Conservation (phyloP, 2,113 vertebrate species). For the Petroica traversi region DNA sequence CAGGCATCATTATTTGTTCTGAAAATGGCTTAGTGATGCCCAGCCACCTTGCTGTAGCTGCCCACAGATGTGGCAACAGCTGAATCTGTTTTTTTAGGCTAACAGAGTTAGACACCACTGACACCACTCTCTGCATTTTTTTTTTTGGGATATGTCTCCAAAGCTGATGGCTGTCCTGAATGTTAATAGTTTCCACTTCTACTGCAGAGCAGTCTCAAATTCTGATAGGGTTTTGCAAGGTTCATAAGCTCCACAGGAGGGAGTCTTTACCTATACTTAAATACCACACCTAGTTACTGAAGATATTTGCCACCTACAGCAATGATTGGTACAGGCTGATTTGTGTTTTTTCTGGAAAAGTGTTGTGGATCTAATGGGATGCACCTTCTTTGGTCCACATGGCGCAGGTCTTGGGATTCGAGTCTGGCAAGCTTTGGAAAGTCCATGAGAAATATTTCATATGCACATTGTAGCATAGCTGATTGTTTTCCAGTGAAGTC, state of each 20-base stretch:
- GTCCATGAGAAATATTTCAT: not conserved
- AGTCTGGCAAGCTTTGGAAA: not conserved
- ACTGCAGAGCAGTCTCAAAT: not conserved
- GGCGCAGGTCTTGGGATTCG: not conserved
- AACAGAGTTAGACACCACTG: not conserved
- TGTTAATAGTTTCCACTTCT: not conserved
- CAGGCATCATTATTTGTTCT: not conserved
- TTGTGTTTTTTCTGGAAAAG: not conserved
- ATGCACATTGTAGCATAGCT: accelerated
- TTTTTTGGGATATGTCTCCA: not conserved
- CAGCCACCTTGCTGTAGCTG: not conserved
- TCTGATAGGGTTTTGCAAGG: not conserved
- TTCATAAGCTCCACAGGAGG: conserved; percentile 46
- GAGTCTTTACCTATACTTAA: conserved; percentile 38
- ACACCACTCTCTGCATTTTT: not conserved
- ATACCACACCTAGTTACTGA: not conserved
- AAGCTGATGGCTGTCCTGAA: not conserved
- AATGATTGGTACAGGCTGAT: not conserved
- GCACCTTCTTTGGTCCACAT: not conserved
- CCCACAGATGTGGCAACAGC: not conserved
- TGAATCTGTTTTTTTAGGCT: not conserved
- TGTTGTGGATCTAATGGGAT: not conserved
- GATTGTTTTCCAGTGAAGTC: not conserved
- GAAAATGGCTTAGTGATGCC: not conserved
- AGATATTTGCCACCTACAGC: not conserved